Base-by-base conservation (phyloP, 2,888 invertebrate genomes). In the Crepidodera aurea region DNA sequence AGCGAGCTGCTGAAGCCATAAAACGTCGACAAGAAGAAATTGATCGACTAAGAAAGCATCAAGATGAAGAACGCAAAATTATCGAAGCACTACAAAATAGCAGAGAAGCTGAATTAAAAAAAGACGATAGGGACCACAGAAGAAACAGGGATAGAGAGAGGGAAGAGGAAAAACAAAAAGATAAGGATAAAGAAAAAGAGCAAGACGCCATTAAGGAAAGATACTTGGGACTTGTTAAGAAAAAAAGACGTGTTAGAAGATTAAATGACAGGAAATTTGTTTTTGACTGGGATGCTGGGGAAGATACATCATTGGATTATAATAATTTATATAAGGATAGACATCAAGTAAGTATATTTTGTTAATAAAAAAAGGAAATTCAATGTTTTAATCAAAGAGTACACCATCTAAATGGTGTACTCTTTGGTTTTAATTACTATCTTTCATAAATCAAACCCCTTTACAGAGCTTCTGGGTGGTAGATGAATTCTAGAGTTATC, bases 251-350 rank as follows among this genome's bases (percentile, higher is more conserved):
- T 60, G 94, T 97, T 0, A 85, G 99, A 13, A 85, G 98, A 65
- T 83, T 99, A 39, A 99, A 99, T 82, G 99, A 99, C 78, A 86
- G 98, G 12, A 99, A 99, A 83, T 99, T 99, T 84, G 98, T 99
- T 0, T 99, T 99, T 81, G 99, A 99, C 82, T 99, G 99, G 99
- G 99, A 99, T 83, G 97, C 96, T 0, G 92, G 94, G 0, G 99
- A 99, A 82, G 99, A 99, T 77, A 99, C 99, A 0, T 96, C 97
- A 1, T 90, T 92, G 65, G 99, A 99, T 84, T 99, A 99, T 77
- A 99, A 99, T 81, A 89, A 90, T 63, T 83, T 99, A 16, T 99
- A 99, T 77, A 98, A 98, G 81, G 96, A 98, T 72, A 87, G 93
- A 50, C 98, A 99, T 82, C 94, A 97, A 82, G 70, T 70, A 59